A percentile compares a stretch with the other conserved stretches of the same genome.
Evolutionary conservation across 2,888 invertebrate species (phyloP).

Genomic region (Pantelozetes paolii): DNA sequence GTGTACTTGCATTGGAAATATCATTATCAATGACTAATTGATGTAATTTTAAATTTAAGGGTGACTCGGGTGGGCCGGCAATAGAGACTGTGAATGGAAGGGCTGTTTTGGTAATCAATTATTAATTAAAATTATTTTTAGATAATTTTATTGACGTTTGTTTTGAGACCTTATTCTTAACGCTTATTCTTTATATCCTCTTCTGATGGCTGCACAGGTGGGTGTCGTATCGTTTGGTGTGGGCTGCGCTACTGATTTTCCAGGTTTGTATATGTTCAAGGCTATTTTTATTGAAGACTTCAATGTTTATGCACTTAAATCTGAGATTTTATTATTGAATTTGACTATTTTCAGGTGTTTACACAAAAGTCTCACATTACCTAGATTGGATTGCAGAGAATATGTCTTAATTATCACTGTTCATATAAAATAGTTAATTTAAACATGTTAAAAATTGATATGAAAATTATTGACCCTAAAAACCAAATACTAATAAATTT

Average conservation of each 20-base stretch:
- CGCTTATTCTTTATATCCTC: neutral
- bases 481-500: neutral
- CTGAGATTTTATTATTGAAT: neutral
- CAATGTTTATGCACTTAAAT: too few species aligned
- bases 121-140: neutral
- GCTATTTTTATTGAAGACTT: too few species aligned
- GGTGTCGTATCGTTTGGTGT: conserved; percentile 39
- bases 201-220: neutral
- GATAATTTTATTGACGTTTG: neutral
- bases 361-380: conserved; percentile 17
- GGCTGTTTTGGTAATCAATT: conserved; percentile 3
- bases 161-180: too few species aligned
- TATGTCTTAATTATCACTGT: neutral
- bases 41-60: conserved; percentile 19
- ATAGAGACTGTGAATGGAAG: conserved; percentile 10
- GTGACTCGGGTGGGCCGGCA: conserved; percentile 39
- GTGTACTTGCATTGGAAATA: neutral
- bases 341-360: neutral
- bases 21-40: too few species aligned
- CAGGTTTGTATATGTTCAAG: conserved; percentile 22
- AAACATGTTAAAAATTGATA: neutral
- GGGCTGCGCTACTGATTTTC: conserved; percentile 38
- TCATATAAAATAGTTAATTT: too few species aligned
- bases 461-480: neutral
- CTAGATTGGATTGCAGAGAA: neutral